Conservation (phyloP, 2,113 vertebrate genomes). For the Ariopsis seemanni region DNA sequence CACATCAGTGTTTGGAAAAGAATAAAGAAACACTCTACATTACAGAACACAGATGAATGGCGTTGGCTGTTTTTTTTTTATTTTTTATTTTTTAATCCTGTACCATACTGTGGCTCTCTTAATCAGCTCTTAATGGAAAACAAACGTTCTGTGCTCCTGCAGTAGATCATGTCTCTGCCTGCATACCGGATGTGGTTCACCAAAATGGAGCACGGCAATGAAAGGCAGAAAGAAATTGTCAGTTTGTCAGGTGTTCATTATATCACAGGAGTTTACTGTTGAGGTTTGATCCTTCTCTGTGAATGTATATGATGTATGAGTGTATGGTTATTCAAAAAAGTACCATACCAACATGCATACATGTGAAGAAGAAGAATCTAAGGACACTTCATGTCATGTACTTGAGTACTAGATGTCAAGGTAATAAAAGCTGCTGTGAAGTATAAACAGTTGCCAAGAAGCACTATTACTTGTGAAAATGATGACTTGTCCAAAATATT, state of each 20-base stretch:
- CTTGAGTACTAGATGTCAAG: background rate
- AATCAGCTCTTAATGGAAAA: background rate
- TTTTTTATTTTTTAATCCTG: background rate
- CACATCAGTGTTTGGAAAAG: background rate
- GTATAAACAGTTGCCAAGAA: background rate
- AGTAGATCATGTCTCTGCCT: conserved; percentile 59
- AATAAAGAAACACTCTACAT: background rate
- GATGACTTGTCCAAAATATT: background rate
- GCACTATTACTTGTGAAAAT: background rate
- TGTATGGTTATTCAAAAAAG: background rate
- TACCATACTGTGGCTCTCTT: background rate
- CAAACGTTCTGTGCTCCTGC: conserved; percentile 47
- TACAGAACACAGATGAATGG: background rate
- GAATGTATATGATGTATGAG: background rate
- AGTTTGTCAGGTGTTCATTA: conserved; percentile 13
- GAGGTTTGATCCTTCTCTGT: background rate
- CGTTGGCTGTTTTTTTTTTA: background rate
- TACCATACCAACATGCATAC: background rate
- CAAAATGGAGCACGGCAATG: conserved; percentile 61
- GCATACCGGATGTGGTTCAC: conserved; percentile 77
- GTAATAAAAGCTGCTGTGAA: background rate
- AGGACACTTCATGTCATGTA: background rate
- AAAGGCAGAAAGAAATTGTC: conserved; percentile 36
- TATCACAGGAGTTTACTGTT: conserved; percentile 10
- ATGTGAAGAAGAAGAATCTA: background rate